phyloP scores from a whole-genome alignment of 2,888 invertebrate genomes.

The Gibbula magus region DNA sequence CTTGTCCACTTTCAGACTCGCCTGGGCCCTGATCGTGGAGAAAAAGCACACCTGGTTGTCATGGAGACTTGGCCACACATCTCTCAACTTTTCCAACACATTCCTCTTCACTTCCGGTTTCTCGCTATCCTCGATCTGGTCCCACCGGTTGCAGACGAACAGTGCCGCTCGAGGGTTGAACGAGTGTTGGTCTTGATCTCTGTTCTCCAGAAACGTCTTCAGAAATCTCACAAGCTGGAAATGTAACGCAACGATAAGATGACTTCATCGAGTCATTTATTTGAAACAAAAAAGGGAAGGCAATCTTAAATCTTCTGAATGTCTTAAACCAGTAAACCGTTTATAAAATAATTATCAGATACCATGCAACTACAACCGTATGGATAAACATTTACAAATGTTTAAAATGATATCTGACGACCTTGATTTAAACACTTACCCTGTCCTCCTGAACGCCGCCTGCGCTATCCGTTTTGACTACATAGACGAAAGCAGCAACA shows the following conservation, averaged over 20 bases:
- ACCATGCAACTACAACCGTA: no score
- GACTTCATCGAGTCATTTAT: no score
- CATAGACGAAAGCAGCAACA: conserved; percentile 66
- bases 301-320: no score
- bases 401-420: background rate
- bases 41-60: conserved; percentile 57
- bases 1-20: conserved; percentile 45
- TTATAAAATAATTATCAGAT: no score
- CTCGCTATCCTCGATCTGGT: conserved; percentile 54
- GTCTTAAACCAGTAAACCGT: no score
- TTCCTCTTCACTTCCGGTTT: conserved; percentile 53
- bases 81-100: conserved; percentile 50
- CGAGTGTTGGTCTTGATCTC: background rate
- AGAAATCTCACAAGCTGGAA: conserved; percentile 56
- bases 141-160: conserved; percentile 69
- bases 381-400: background rate
- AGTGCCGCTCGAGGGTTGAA: conserved; percentile 63
- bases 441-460: conserved; percentile 70
- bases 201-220: conserved; percentile 50
- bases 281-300: no score
- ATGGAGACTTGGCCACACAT: conserved; percentile 61
- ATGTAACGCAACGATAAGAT: no score
- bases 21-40: conserved; percentile 48
- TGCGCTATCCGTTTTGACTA: conserved; percentile 68
- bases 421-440: conserved; percentile 45